Conservation (phyloP, 2,888 invertebrate species). For the Andrena camellia region DNA sequence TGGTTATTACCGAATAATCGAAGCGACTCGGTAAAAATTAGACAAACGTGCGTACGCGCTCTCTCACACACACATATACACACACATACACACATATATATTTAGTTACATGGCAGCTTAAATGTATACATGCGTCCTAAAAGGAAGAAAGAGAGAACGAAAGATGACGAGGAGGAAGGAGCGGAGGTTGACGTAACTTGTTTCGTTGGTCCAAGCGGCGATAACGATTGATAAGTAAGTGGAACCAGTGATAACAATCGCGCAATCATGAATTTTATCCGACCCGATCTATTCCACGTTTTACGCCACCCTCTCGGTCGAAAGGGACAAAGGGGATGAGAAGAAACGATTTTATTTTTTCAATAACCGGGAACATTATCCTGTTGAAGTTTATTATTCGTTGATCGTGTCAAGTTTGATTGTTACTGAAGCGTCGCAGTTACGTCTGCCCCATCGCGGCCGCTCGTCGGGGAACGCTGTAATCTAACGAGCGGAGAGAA, state of each 20-base stretch:
- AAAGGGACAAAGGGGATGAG: background rate
- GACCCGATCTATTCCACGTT: slow-evolving; percentile 24
- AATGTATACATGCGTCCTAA: slow-evolving; percentile 33
- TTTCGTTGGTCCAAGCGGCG: slow-evolving; percentile 32
- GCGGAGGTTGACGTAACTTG: slow-evolving; percentile 55
- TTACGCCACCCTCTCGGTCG: background rate
- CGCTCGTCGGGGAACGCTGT: slow-evolving; percentile 23
- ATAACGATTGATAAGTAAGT: slow-evolving; percentile 50
- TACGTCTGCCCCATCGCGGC: slow-evolving; percentile 45
- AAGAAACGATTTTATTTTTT: slow-evolving; percentile 24
- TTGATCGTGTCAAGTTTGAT: slow-evolving; percentile 25
- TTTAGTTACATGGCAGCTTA: slow-evolving; percentile 39
- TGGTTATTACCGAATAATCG: slow-evolving; percentile 60
- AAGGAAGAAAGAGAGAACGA: slow-evolving; percentile 2
- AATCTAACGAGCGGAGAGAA: slow-evolving; percentile 19
- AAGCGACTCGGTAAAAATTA: slow-evolving; percentile 56
- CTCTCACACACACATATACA: background rate
- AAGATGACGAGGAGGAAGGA: background rate
- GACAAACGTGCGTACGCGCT: slow-evolving; percentile 51
- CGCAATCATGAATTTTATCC: slow-evolving; percentile 45
- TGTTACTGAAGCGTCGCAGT: slow-evolving; percentile 39
- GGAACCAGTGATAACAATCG: slow-evolving; percentile 51
- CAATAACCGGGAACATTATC: slow-evolving; percentile 26
- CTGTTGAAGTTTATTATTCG: slow-evolving; percentile 22
- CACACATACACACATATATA: slow-evolving; percentile 22